phyloP scores from a whole-genome alignment of 2,113 vertebrate species.

The Tyto alba region DNA sequence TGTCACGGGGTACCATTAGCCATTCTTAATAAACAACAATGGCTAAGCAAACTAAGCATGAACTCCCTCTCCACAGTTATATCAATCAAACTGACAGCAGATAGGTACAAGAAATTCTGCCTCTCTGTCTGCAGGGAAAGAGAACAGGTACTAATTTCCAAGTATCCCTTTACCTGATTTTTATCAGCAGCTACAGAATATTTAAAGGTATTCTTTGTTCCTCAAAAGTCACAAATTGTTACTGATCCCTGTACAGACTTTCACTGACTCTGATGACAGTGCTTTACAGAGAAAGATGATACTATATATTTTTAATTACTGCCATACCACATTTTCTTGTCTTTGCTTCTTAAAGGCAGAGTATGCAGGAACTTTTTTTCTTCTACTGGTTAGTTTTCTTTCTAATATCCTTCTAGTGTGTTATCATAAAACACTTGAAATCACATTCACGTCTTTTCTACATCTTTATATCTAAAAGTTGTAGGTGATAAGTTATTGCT shows the following conservation, averaged over 20 bases:
- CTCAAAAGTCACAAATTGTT: neutral
- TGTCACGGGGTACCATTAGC: neutral
- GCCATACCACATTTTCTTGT: neutral
- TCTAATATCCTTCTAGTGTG: neutral
- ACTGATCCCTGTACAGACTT: neutral
- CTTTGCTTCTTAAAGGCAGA: neutral
- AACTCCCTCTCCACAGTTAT: neutral
- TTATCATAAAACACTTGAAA: neutral
- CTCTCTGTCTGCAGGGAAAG: neutral
- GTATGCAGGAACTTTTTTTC: neutral
- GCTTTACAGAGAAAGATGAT: neutral
- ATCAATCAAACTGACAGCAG: constrained; percentile 24
- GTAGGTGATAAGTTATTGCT: neutral
- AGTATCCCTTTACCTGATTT: constrained; percentile 26
- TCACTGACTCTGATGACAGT: neutral
- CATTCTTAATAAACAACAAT: constrained; percentile 18
- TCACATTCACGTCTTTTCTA: neutral
- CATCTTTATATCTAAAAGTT: neutral
- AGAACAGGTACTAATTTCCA: neutral
- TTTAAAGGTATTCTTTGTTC: constrained; percentile 8
- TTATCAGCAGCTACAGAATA: neutral
- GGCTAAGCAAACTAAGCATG: constrained; percentile 26
- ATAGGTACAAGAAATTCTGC: neutral
- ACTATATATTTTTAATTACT: neutral
- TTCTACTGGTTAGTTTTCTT: neutral